Evolutionary conservation across 1,140 invertebrate genomes (phyloP).

Genomic region (Acromyrmex echinatior): DNA sequence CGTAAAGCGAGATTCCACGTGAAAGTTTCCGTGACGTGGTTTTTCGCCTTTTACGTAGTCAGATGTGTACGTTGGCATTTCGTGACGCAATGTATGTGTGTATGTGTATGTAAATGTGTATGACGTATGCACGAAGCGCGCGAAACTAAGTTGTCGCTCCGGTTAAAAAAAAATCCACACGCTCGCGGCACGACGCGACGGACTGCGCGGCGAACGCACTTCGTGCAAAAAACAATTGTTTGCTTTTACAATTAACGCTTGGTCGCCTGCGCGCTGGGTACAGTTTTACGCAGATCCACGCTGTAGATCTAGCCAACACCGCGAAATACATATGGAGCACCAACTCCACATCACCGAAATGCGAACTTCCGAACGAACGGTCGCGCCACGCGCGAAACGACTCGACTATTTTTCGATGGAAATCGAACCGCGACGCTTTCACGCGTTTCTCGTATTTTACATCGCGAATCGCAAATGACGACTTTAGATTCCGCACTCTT

Average conservation of each 20-base stretch:
- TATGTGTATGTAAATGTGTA: constrained; percentile 1
- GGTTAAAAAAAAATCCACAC: constrained; percentile 40
- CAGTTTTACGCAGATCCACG: constrained; percentile 50
- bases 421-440: constrained; percentile 45
- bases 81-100: neutral
- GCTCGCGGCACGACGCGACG: constrained; percentile 3
- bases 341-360: neutral
- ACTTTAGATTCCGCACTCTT: constrained; percentile 8
- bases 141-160: constrained; percentile 58
- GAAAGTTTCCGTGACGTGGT: constrained; percentile 46
- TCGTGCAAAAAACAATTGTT: constrained; percentile 58
- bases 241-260: constrained; percentile 58
- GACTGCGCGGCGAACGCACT: neutral
- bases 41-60: constrained; percentile 49
- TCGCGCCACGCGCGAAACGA: constrained; percentile 21
- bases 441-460: constrained; percentile 37
- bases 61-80: constrained; percentile 33
- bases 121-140: constrained; percentile 50
- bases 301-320: constrained; percentile 17
- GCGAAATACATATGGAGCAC: constrained; percentile 48
- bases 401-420: constrained; percentile 45
- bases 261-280: constrained; percentile 38
- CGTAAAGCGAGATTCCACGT: neutral
- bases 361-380: constrained; percentile 8
- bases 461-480: neutral